Base-by-base conservation (phyloP, 1,140 invertebrate species). In the Tetraneura akinire region DNA sequence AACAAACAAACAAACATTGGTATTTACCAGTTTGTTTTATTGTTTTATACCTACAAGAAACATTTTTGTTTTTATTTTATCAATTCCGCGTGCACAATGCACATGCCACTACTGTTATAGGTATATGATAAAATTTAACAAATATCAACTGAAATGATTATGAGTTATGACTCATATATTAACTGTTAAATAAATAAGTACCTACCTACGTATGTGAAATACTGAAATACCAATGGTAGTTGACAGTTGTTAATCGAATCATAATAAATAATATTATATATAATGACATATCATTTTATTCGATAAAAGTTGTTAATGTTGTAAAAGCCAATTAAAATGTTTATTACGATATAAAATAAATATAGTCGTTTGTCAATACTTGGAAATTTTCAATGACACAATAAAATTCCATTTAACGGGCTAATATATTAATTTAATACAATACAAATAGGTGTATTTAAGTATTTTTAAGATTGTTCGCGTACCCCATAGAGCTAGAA, bases 301-400 rank as follows among this genome's bases (percentile, higher is more conserved):
- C n/a, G 37, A 13, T 37, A 64, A 64, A 42, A 21, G 1, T 37
- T n/a, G 1, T 37, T n/a, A 64, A 64, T 11, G 11, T 23, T 11
- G 11, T 23, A 64, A 64, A 42, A 23, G 3, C 16, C 13, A n/a
- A 68, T 37, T 45, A 37, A 45, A 18, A 45, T 21, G n/a, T 68
- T 66, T 45, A 68, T 66, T 66, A 42, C 32, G n/a, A 21, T 21
- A 42, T 45, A 62, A 62, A 29, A 29, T 57, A 37, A 18, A 64
- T 3, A 42, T 37, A 64, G n/a, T 21, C 62, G 4, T 64, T 37
- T 10, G 3, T 37, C 10, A 11, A 0, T 14, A 37, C 62, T 37
- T 29, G 13, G 1, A 32, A 32, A 62, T 62, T 8, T 62, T 16
- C 26, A 16, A 5, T 62, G 14, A 32, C 9, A 1, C 18, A 23